Evolutionary conservation across 2,113 vertebrate genomes (phyloP), one percentile per base, ranked within the genome.

Genomic region (Ia io): DNA sequence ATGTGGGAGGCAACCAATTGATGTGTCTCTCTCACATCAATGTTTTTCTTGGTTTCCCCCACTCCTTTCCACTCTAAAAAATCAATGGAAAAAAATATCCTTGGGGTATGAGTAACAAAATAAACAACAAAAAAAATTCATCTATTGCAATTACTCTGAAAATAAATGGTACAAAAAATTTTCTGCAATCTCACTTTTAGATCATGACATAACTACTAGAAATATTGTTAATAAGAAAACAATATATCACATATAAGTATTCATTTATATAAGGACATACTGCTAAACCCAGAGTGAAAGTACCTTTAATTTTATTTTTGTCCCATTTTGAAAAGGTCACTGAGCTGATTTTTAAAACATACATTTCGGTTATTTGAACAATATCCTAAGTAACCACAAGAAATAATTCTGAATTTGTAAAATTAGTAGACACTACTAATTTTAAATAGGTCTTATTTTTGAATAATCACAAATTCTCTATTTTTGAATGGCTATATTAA

Each of bases 321-420:
- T 9, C 30, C 30, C 28, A 71, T 56, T 91, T 14, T 67, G 51
- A 91, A 85, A 94, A 80, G 13, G 30, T 84, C 37, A 92, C 2
- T 69, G 47, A 90, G 14, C 3, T 91, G 40, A 86, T 56, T 77
- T 86, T 96, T 87, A 91, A 84, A 80, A 80, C 30, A 78, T 0
- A 35, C 30, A 63, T 69, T 87, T 93, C 28, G 76, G 77, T 79
- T 70, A 90, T 85, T 76, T 91, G 59, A 80, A 51, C 8, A 90
- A 70, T 69, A 83, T 13, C 9, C n/a, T 70, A 77, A 44, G 17
- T 47, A 74, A 32, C 83, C 7, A 51, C 28, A 71, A 95, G 78
- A 95, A 90, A 88, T 78, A 95, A 74, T 51, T 79, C 7, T 86
- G 11, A 78, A 67, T 96, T 92, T 44, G 16, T 88, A 73, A 59